These are phyloP conservation scores for Rhagophthalmus giganteus DNA, from an alignment of 2,888 invertebrate genomes.

Conservation along the genomic window DNA sequence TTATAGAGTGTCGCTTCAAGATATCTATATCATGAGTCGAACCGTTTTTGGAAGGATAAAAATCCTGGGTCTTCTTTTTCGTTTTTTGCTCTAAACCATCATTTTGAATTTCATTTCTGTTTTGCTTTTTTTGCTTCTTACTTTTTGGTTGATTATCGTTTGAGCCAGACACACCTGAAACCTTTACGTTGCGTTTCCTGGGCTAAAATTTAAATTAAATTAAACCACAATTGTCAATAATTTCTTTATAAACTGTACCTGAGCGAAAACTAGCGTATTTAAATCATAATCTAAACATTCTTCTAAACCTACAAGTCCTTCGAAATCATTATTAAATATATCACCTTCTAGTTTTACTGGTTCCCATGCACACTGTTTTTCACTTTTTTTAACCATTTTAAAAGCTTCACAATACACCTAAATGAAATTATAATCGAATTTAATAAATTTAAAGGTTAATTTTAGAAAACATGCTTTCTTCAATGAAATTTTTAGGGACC, in stretches of 20 bases:
- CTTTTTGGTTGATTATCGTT: no score
- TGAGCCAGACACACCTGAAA: no score
- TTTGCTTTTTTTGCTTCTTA: conserved; percentile 2
- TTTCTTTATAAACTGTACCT: no score
- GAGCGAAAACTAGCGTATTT: conserved; percentile 54
- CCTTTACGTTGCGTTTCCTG: no score
- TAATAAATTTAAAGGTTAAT: no score
- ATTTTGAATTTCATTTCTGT: not conserved
- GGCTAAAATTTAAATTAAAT: no score
- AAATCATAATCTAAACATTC: conserved; percentile 73
- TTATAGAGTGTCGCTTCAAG: not conserved
- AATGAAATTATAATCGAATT: no score
- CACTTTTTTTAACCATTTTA: conserved; percentile 13
- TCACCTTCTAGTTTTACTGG: conserved; percentile 66
- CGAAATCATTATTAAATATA: conserved; percentile 57
- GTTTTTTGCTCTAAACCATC: not conserved
- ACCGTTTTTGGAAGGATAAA: conserved; percentile 11
- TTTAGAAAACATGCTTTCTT: no score
- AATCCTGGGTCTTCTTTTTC: not conserved
- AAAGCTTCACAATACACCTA: no score
- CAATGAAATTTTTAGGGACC: no score
- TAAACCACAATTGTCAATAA: no score
- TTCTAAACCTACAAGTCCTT: conserved; percentile 76
- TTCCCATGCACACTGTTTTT: conserved; percentile 58
- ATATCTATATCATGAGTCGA: conserved; percentile 2